Evolutionary conservation across 2,113 vertebrate species (phyloP).

Genomic region (Brienomyrus longianalis): DNA sequence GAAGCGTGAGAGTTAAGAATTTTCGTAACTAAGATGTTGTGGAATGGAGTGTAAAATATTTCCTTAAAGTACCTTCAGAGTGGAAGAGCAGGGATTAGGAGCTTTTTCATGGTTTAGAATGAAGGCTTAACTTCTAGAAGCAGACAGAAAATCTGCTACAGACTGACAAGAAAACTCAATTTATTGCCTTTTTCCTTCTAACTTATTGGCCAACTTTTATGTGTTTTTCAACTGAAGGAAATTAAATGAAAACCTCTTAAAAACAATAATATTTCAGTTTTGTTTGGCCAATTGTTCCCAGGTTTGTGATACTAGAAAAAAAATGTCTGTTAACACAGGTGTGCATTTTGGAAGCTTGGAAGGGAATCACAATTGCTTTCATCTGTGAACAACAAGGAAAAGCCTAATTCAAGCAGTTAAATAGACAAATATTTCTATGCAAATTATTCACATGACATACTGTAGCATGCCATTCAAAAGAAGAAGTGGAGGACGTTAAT

Average conservation of each 20-base stretch:
- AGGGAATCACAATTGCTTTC: neutral
- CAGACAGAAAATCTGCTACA: constrained; percentile 16
- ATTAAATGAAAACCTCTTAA: neutral
- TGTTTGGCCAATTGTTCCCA: neutral
- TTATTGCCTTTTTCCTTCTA: neutral
- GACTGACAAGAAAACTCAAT: constrained; percentile 3
- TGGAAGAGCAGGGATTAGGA: constrained; percentile 19
- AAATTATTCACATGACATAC: neutral
- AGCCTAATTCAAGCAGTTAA: neutral
- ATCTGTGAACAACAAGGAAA: neutral
- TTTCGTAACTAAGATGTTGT: neutral
- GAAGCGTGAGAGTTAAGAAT: constrained; percentile 1
- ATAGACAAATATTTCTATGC: neutral
- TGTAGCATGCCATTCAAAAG: neutral
- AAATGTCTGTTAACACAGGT: neutral
- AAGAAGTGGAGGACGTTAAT: neutral
- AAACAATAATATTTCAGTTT: neutral
- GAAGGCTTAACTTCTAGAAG: constrained; percentile 13
- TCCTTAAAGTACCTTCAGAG: constrained; percentile 1
- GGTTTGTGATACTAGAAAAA: neutral
- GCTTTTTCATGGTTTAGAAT: constrained; percentile 21
- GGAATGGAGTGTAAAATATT: constrained; percentile 3
- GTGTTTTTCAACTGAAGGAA: neutral
- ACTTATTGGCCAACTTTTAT: neutral
- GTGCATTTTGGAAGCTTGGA: neutral